Evolutionary conservation across 2,888 invertebrate genomes (phyloP).

Genomic region (Agonum fuliginosum): DNA sequence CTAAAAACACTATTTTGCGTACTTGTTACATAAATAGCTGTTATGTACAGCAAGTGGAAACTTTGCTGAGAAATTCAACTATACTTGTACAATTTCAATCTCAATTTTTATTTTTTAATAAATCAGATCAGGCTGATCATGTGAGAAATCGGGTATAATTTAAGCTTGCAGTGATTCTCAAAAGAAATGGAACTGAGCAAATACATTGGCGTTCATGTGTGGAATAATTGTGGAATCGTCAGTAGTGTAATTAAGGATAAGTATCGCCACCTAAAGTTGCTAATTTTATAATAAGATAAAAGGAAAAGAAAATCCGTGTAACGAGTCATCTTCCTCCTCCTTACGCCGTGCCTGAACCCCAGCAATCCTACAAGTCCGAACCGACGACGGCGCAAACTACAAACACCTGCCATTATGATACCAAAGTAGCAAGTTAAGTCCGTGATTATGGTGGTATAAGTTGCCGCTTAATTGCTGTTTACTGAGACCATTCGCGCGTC

Average conservation of each 20-base stretch:
- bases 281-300: slow-evolving; percentile 19
- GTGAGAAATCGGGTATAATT: too few species aligned
- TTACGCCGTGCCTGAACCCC: slow-evolving; percentile 2
- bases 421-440: slow-evolving; percentile 73
- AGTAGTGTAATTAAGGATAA: slow-evolving; percentile 13
- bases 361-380: slow-evolving; percentile 21
- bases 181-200: too few species aligned
- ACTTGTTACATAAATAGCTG: too few species aligned
- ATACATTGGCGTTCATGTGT: too few species aligned
- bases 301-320: slow-evolving; percentile 11
- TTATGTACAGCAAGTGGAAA: too few species aligned
- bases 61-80: too few species aligned
- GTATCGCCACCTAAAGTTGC: background rate
- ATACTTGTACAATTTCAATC: too few species aligned
- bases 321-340: slow-evolving; percentile 26
- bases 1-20: too few species aligned
- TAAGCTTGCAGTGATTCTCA: too few species aligned
- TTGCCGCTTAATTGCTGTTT: slow-evolving; percentile 73
- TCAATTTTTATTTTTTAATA: too few species aligned
- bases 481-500: slow-evolving; percentile 73
- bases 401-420: slow-evolving; percentile 70
- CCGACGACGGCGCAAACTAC: slow-evolving; percentile 43
- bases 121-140: too few species aligned
- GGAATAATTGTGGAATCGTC: too few species aligned
- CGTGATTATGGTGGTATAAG: slow-evolving; percentile 72